Percentiles rank a stretch among this genome's conserved stretches.
phyloP scores from a whole-genome alignment of 1,140 invertebrate species.

The Bombus superbus region DNA sequence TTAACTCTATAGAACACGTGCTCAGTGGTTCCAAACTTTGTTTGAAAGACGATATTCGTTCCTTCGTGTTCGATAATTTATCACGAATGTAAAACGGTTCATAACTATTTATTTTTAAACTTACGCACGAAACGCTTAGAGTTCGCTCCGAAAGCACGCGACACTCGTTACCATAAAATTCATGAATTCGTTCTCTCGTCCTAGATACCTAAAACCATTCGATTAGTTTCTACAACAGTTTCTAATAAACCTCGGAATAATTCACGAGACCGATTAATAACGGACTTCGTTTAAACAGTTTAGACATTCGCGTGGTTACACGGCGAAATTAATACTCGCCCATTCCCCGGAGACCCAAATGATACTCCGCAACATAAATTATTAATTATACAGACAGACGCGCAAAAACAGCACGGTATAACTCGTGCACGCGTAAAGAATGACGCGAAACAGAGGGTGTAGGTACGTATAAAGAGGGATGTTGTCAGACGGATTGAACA shows the following conservation, averaged over 20 bases:
- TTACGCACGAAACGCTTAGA: no score
- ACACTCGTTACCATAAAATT: no score
- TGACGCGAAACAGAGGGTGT: background rate
- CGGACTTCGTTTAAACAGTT: slow-evolving; percentile 14
- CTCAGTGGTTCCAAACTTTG: no score
- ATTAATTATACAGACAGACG: slow-evolving; percentile 32
- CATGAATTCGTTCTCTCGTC: no score
- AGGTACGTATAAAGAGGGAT: background rate
- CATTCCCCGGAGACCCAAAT: background rate
- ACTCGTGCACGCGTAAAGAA: background rate
- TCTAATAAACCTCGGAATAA: slow-evolving; percentile 31
- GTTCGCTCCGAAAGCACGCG: no score
- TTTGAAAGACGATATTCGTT: no score
- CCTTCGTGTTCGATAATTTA: no score
- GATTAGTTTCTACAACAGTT: background rate
- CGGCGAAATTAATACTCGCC: slow-evolving; percentile 42
- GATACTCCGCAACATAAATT: slow-evolving; percentile 37
- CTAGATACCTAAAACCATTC: no score
- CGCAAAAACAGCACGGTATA: background rate
- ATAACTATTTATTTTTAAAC: no score
- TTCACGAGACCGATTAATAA: slow-evolving; percentile 34
- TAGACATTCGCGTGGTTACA: slow-evolving; percentile 16
- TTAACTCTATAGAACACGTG: no score
- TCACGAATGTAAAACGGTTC: no score
- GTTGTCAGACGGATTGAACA: slow-evolving; percentile 7